phyloP scores from a whole-genome alignment of 2,888 invertebrate species.

The Eupithecia tripunctaria region DNA sequence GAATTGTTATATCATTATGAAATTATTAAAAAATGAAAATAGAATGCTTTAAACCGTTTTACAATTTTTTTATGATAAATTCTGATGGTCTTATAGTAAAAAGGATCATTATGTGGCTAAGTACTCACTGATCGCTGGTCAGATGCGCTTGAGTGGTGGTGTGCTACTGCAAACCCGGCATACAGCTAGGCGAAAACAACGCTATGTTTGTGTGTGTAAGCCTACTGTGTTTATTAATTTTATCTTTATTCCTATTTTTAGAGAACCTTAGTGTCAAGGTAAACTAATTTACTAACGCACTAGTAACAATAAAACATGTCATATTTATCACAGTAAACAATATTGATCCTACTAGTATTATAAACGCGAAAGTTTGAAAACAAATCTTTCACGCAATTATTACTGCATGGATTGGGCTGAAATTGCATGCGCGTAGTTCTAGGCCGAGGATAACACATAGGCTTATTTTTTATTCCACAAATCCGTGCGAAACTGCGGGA shows the following conservation, averaged over 20 bases:
- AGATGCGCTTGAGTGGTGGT: not conserved
- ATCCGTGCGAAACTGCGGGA: too few species aligned
- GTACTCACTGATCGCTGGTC: not conserved
- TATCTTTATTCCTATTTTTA: slow-evolving; percentile 2
- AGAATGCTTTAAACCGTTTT: not conserved
- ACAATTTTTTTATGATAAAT: not conserved
- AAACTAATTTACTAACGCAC: not conserved
- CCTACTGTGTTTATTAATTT: not conserved
- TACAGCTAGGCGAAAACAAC: slow-evolving; percentile 1
- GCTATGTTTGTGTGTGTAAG: not conserved
- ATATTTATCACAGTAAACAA: not conserved
- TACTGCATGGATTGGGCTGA: too few species aligned
- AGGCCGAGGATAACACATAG: too few species aligned
- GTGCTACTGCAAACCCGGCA: not conserved
- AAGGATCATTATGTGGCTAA: not conserved
- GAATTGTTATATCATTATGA: not conserved
- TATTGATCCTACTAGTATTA: too few species aligned
- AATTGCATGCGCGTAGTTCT: too few species aligned
- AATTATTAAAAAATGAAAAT: not conserved
- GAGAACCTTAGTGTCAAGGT: slow-evolving; percentile 5
- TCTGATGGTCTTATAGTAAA: not conserved
- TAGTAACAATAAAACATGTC: not conserved
- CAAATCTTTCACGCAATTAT: too few species aligned
- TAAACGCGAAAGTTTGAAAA: too few species aligned
- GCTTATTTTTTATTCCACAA: too few species aligned